Evolutionary conservation across 1,140 invertebrate species (phyloP).

Genomic region (Ceratosolen fusciceps): DNA sequence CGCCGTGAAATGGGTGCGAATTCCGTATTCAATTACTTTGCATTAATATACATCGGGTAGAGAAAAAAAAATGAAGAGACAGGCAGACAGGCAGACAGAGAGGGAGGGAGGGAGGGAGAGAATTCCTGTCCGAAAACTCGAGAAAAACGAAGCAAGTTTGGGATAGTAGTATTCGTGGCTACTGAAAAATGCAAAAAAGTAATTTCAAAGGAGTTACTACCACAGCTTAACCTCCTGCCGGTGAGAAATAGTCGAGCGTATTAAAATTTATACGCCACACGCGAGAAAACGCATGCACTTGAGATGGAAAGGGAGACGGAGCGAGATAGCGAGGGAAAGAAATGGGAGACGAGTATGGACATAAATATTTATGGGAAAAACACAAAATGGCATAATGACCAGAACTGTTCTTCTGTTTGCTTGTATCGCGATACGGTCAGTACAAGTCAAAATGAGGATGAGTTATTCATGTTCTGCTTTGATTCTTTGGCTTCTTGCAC

Average conservation of each 20-base stretch:
- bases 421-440: neutral
- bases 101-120: no score
- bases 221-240: neutral
- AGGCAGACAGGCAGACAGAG: no score
- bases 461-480: no score
- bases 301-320: neutral
- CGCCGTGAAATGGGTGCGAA: constrained; percentile 26
- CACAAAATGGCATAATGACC: constrained; percentile 20
- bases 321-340: constrained; percentile 9
- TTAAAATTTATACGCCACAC: constrained; percentile 36
- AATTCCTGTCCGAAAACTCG: constrained; percentile 12
- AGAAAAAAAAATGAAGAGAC: constrained; percentile 30
- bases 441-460: no score
- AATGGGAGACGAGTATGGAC: neutral
- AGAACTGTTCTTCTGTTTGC: neutral
- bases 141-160: constrained; percentile 25
- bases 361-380: constrained; percentile 26
- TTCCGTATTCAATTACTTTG: constrained; percentile 39
- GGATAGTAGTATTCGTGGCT: constrained; percentile 16
- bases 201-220: constrained; percentile 42
- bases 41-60: constrained; percentile 28
- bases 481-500: no score
- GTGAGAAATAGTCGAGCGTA: constrained; percentile 42
- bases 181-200: constrained; percentile 50
- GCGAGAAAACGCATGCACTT: constrained; percentile 14